Conservation (phyloP, 1,140 invertebrate species). For the Papilio dardanus region DNA sequence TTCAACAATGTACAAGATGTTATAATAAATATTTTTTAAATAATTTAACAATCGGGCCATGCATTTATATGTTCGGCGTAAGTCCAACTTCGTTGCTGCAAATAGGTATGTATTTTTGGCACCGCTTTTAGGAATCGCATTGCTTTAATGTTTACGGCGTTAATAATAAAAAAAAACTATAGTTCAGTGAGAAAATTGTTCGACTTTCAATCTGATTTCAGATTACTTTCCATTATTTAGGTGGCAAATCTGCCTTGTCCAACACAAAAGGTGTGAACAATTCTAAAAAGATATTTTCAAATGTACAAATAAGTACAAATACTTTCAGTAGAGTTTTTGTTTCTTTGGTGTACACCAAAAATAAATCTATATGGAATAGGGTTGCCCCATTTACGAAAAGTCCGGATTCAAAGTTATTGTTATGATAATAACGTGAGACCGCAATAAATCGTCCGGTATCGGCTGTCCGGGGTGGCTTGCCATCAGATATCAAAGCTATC, state of each 20-base stretch:
- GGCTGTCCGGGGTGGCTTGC: slow-evolving; percentile 31
- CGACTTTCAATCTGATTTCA: background rate
- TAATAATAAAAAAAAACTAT: slow-evolving; percentile 19
- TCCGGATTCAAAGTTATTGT: slow-evolving; percentile 53
- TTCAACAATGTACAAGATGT: background rate
- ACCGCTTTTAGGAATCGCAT: slow-evolving; percentile 5
- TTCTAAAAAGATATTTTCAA: too few species aligned
- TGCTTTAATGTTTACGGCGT: slow-evolving; percentile 19
- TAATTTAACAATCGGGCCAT: slow-evolving; percentile 29
- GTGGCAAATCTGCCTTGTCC: too few species aligned
- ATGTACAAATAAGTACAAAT: too few species aligned
- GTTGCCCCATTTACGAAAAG: slow-evolving; percentile 5
- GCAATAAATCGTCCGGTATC: slow-evolving; percentile 59
- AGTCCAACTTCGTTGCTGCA: slow-evolving; percentile 23
- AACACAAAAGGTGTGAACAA: too few species aligned
- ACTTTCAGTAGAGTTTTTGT: too few species aligned
- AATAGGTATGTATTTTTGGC: slow-evolving; percentile 24
- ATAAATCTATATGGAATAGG: background rate
- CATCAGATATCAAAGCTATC: slow-evolving; percentile 23
- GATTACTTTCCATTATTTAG: background rate
- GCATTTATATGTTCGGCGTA: slow-evolving; percentile 22
- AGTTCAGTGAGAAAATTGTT: background rate
- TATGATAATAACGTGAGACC: slow-evolving; percentile 57
- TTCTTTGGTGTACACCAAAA: too few species aligned
- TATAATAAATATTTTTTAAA: slow-evolving; percentile 32